phyloP scores from a whole-genome alignment of 2,797 vertebrate genomes.

The Tenualosa thibaudeaui region DNA sequence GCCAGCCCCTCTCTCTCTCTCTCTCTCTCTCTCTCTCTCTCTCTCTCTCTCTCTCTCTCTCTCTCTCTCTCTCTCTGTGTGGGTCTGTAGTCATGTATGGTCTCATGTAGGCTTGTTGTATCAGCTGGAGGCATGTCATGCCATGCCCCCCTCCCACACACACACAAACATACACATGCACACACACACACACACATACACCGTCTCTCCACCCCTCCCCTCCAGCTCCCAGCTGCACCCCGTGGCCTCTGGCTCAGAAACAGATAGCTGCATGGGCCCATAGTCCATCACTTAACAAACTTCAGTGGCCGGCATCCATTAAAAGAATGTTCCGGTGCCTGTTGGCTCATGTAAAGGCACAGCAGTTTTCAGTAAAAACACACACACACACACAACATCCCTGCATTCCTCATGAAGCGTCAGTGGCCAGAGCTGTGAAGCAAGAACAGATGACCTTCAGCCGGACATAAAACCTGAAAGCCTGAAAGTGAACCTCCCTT shows the following conservation, averaged over 20 bases:
- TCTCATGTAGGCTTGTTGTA: neutral
- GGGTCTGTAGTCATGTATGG: neutral
- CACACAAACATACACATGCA: neutral
- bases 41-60: neutral
- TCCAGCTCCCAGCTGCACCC: neutral
- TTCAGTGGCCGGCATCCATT: neutral
- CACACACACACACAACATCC: constrained; percentile 17
- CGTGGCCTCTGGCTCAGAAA: neutral
- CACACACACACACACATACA: neutral
- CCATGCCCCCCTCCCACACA: neutral
- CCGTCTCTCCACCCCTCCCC: neutral
- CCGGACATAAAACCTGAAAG: neutral
- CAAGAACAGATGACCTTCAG: neutral
- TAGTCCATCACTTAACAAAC: neutral
- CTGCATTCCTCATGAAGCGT: neutral
- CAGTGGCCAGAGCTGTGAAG: constrained; percentile 10
- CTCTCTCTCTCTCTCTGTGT: neutral
- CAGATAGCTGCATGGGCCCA: neutral
- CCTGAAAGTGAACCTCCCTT: constrained; percentile 26
- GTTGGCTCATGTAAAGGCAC: neutral
- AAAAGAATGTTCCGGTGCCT: neutral
- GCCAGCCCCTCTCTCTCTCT: neutral
- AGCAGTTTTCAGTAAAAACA: neutral
- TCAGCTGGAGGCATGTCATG: constrained; percentile 9
- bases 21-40: neutral